Base-by-base conservation (phyloP, 2,113 vertebrate species). In the Sula dactylatra region DNA sequence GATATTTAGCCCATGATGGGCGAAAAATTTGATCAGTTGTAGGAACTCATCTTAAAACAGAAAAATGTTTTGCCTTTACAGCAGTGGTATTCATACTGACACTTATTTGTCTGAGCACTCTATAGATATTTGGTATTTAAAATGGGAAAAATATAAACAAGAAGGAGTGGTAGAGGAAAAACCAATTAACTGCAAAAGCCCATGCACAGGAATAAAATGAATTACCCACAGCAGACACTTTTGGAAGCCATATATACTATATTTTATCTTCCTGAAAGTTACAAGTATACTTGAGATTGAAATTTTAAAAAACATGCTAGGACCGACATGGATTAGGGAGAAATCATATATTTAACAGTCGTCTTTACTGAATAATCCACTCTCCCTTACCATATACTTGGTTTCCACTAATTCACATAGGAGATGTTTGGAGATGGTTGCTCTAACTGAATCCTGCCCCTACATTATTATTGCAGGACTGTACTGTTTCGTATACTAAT, bases 401-500 rank as follows among this genome's bases (percentile, higher is more conserved):
- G 49, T 83, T 96, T 94, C 74, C 67, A 86, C 40, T 93, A 82
- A 95, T 95, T 95, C 90, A 90, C 71, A 25, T 5, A 72, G 87
- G 62, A 85, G 65, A 49, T 45, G 29, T 93, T 90, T 85, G 86
- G 89, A 94, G 80, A 70, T 92, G 44, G 78, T 93, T 91, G 73
- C 54, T 93, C 80, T n/a, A 93, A 85, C 81, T 89, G 84, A 82
- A 16, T 93, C 86, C 84, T 96, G 87, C 81, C 64, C 69, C 31
- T 42, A 32, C 73, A 22, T 95, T 93, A 71, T 94, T 93, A 47
- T 76, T 97, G 78, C 90, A 95, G 81, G 95, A 95, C 91, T 90
- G 34, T 93, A 74, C 72, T 91, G 12, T 86, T 96, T 83, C 94
- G 42, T 84, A n/a, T 42, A 73, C 67, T 95, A 97, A 97, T 97